Evolutionary conservation across 1,140 invertebrate genomes (phyloP).

Genomic region (Nylanderia fulva): DNA sequence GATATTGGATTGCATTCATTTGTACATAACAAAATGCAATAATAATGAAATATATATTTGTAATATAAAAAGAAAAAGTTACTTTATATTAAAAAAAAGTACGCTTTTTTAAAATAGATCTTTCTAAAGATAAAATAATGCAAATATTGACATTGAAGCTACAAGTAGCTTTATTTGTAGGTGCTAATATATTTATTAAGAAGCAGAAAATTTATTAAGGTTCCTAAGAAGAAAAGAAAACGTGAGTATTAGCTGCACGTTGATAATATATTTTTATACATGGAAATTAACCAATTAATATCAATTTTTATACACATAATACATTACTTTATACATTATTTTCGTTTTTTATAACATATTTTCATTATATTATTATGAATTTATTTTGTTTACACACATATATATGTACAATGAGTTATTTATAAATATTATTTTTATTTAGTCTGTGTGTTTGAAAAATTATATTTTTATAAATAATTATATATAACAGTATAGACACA

Average conservation of each 20-base stretch:
- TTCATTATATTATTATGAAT: no score
- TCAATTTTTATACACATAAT: conserved; percentile 28
- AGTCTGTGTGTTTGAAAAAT: neutral
- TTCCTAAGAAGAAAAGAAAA: conserved; percentile 67
- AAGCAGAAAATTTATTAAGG: conserved; percentile 75
- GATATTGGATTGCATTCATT: neutral
- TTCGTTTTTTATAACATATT: conserved; percentile 18
- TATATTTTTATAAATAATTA: conserved; percentile 7
- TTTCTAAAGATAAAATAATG: conserved; percentile 12
- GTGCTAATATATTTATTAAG: conserved; percentile 76
- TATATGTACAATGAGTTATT: neutral
- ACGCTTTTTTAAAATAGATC: neutral
- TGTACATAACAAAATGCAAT: neutral
- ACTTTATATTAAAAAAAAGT: neutral
- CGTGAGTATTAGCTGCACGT: conserved; percentile 70
- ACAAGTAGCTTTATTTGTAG: conserved; percentile 75
- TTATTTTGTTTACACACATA: no score
- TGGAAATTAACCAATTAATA: conserved; percentile 43
- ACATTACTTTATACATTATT: conserved; percentile 13
- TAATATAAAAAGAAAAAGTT: conserved; percentile 13
- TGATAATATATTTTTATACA: conserved; percentile 35
- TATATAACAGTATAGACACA: neutral
- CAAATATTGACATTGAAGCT: conserved; percentile 49
- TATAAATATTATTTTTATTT: conserved; percentile 19
- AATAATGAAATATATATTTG: neutral